A percentile compares a stretch with the other conserved stretches of the same genome.
Conservation (phyloP, 1,140 invertebrate genomes). For the Melanaphis sacchari region DNA sequence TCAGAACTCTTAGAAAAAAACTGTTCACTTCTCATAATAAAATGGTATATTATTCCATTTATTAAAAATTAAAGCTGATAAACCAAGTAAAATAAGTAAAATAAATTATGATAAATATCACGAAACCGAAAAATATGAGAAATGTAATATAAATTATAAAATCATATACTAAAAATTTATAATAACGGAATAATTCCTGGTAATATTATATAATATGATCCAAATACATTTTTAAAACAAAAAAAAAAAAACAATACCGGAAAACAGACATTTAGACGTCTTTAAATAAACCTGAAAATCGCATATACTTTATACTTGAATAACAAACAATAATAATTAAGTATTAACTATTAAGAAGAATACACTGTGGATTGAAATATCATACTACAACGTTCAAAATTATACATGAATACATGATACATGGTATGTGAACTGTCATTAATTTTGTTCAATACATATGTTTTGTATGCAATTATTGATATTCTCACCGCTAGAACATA, state of each 20-base stretch:
- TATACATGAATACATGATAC: neutral
- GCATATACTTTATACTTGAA: neutral
- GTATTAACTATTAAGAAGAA: neutral
- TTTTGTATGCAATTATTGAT: neutral
- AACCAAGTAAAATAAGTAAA: neutral
- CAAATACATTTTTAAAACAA: neutral
- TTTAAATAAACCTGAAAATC: neutral
- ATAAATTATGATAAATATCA: neutral
- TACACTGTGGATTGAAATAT: neutral
- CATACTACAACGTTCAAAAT: neutral
- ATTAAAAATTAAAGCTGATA: neutral
- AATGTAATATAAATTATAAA: neutral
- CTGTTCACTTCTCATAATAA: too few relatives aligned
- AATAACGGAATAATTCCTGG: neutral
- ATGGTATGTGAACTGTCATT: neutral
- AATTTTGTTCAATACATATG: neutral
- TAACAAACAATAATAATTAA: neutral
- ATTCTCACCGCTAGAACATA: neutral
- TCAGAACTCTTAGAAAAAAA: too few relatives aligned
- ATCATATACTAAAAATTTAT: neutral
- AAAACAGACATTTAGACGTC: neutral
- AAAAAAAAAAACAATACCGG: rapidly evolving
- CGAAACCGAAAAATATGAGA: neutral
- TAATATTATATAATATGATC: neutral
- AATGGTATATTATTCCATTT: too few relatives aligned